Evolutionary conservation across 2,113 vertebrate species (phyloP).

Genomic region (Amia ocellicauda): DNA sequence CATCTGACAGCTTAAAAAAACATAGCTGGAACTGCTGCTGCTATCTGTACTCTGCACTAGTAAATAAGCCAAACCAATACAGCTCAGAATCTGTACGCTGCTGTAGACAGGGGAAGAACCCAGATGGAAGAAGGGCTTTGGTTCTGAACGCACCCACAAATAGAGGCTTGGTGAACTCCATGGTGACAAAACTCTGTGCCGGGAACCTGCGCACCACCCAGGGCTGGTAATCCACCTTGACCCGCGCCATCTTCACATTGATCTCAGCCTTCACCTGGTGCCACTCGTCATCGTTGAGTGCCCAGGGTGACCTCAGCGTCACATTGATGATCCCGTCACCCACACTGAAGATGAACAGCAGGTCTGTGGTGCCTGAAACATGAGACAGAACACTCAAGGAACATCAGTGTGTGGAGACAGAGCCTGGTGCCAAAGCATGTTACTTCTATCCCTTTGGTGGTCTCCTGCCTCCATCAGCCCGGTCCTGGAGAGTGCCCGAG

Average conservation of each 20-base stretch:
- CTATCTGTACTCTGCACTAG: no score
- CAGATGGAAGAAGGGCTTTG: background rate
- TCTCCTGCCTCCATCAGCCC: no score
- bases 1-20: no score
- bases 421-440: no score
- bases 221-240: conserved; percentile 90
- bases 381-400: background rate
- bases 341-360: conserved; percentile 85
- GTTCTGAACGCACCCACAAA: conserved; percentile 73
- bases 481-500: no score
- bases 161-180: conserved; percentile 82
- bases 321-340: conserved; percentile 90
- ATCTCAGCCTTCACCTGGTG: conserved; percentile 91
- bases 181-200: conserved; percentile 82
- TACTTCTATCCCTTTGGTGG: no score
- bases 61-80: no score
- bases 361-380: conserved; percentile 73
- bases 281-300: conserved; percentile 91
- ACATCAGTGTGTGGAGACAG: conserved; percentile 3
- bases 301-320: conserved; percentile 67
- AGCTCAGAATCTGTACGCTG: background rate
- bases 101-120: background rate
- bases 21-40: no score
- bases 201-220: conserved; percentile 81
- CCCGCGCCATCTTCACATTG: conserved; percentile 85